Evolutionary conservation across 2,888 invertebrate genomes (phyloP), one percentile per base, ranked within the genome.

Genomic region (Ypsolopha scabrella): DNA sequence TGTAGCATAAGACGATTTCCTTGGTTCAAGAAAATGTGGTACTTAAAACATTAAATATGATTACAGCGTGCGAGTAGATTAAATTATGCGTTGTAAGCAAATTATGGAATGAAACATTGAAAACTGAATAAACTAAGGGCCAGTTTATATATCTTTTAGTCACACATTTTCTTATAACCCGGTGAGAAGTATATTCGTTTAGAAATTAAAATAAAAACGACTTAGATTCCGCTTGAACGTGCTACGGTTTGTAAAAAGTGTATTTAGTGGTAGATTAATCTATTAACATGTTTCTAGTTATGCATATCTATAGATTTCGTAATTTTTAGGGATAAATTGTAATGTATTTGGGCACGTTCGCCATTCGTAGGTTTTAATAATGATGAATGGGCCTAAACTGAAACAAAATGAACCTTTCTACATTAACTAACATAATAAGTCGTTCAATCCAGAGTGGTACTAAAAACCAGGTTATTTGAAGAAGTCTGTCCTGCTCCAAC

Each of bases 241-340:
- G 36, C 38, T 76, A 80, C 70, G 73, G 70, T 72, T 78, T 85
- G 83, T 85, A 86, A 77, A 86, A 85, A 85, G 78, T 83, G 79
- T 85, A 85, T 82, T 83, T 86, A 85, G 82, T 75, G 76, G 78
- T 86, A 86, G 85, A 76, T 70, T 65, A 64, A 75, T 72, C 68
- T 80, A 82, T 78, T 80, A 78, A 77, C 75, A 74, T 77, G 79
- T 82, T 83, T 83, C 76, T 81, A 82, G 79, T 70, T 80, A 81
- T 78, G 82, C 83, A 83, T 85, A 86, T 85, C 83, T 76, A 67
- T 83, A 83, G 80, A 80, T 75, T 81, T 78, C 73, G 66, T 78
- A 75, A 76, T 70, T 67, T 62, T 62, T 66, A 64, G 24, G 24
- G n/a, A 10, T 47, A 34, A 6, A 10, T 10, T 34, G 24, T 39